Evolutionary conservation across 2,888 invertebrate species (phyloP), one percentile per base, ranked within the genome.

Genomic region (Volucella zonaria): DNA sequence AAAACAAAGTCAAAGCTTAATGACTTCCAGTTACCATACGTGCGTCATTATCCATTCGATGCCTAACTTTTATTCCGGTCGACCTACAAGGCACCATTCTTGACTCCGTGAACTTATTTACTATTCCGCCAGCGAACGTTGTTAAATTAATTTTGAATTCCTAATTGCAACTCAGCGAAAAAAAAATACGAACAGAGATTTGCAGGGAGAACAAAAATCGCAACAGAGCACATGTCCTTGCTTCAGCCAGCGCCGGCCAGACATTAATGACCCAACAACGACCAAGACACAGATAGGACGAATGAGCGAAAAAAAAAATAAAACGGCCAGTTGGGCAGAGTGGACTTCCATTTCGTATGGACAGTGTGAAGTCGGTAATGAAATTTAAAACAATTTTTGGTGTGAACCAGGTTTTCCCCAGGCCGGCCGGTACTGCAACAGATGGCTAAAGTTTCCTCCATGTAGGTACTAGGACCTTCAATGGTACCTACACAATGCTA

Each of bases 351-450:
- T 85, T 85, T 73, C 40, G 81, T 85, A 85, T 85, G 85, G 81
- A 76, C 62, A 77, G 75, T 62, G 81, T 81, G 76, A 77, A 51
- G 49, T 85, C 51, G 71, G 76, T 85, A 85, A 85, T 81, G 85
- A 85, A 85, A 85, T 85, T 85, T 77, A 85, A 85, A 85, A 85
- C 85, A 81, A 68, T 81, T 83, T 83, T 83, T 79, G 58, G 61
- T 73, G 66, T 75, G 67, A 80, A 83, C 83, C 75, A 67, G 54
- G 76, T 59, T 82, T 77, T 59, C 71, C 47, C 56, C 52, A 3
- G 8, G 18, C 15, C 45, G 6, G 14, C 42, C 10, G 31, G 43
- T 43, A 49, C 4, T 18, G 85, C 85, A 85, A 85, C 85, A 85
- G 85, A 81, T 85, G 85, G 81, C 58, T 18, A 81, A 77, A 71